Evolutionary conservation across 2,797 vertebrate genomes (phyloP), one percentile per base, ranked within the genome.

Genomic region (Aphelocoma californica): DNA sequence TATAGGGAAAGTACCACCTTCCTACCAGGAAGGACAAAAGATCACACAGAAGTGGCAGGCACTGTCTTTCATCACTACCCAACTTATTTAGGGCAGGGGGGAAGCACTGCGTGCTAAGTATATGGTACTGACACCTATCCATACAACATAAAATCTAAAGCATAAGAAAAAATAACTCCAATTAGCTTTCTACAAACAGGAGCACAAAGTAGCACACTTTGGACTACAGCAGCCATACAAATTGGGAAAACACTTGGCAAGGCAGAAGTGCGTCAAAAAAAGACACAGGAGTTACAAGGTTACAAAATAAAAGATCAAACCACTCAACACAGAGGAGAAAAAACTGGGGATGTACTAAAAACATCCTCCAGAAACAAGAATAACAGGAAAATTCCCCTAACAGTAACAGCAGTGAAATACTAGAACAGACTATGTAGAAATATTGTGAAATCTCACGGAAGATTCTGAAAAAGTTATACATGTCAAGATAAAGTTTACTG

Each of bases 361-460:
- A 9, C 21, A 21, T 10, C 14, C 32, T 34, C 57, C 38, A 69
- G 24, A 67, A 90, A 83, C 20, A 86, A 51, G 65, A 84, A 71
- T 1, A 94, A 78, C 29, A 86, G 42, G 53, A 78, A 92, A 89
- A 79, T 71, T 75, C 50, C 77, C 32, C 57, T 54, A 64, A n/a
- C 32, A 44, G 54, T 19, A 89, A 65, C 47, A 77, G 69, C 48
- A 92, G 44, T n/a, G 29, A 95, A 88, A 88, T 36, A 81, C 20
- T 69, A 48, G 34, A 86, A 92, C 11, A 65, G 19, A 29, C 26
- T 38, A 14, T 9, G 40, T 15, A 69, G 78, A 91, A 87, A 73
- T 32, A 58, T 0, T 19, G 34, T 53, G 64, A 91, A 87, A 82
- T 15, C 62, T 84, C 64, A 70, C 0, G 0, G n/a, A 91, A 75